phyloP scores from a whole-genome alignment of 2,888 invertebrate genomes.

The Eurytoma adleriae region DNA sequence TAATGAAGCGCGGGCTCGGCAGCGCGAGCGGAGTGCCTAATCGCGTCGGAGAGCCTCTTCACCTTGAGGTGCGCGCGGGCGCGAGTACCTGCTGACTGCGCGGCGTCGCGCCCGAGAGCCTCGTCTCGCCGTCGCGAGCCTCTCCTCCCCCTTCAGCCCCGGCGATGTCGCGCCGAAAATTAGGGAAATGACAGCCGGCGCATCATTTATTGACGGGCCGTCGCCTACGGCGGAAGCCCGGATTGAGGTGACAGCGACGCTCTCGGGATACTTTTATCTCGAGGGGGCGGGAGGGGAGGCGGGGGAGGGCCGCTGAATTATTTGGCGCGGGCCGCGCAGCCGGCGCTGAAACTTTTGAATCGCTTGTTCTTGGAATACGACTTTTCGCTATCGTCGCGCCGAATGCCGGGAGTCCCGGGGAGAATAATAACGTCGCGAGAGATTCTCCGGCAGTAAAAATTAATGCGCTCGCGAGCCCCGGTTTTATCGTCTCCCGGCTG shows the following conservation, averaged over 20 bases:
- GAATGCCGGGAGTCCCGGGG: background rate
- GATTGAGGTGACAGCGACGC: constrained; percentile 34
- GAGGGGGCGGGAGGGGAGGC: background rate
- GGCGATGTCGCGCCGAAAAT: background rate
- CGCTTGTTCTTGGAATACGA: constrained; percentile 21
- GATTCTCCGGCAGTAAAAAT: constrained; percentile 38
- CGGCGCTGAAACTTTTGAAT: constrained; percentile 31
- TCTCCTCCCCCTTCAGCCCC: background rate
- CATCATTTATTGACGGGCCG: background rate
- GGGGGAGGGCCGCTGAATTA: constrained; percentile 39
- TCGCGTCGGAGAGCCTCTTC: constrained; percentile 51
- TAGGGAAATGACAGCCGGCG: background rate
- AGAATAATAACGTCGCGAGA: background rate
- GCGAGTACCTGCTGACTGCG: constrained; percentile 50
- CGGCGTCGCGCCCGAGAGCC: constrained; percentile 14
- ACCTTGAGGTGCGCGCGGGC: constrained; percentile 41
- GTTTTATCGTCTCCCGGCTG: constrained; percentile 25
- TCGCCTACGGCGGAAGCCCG: background rate
- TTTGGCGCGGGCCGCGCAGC: constrained; percentile 21
- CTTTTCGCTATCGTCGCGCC: constrained; percentile 22
- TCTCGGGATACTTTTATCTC: constrained; percentile 45
- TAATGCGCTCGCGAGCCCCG: constrained; percentile 23
- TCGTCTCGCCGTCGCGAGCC: too few relatives aligned
- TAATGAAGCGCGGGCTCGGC: constrained; percentile 50
- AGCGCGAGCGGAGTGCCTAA: constrained; percentile 49